These are phyloP conservation scores for Pteronotus mesoamericanus DNA, from an alignment of 2,797 vertebrate genomes.

Conservation along the genomic window DNA sequence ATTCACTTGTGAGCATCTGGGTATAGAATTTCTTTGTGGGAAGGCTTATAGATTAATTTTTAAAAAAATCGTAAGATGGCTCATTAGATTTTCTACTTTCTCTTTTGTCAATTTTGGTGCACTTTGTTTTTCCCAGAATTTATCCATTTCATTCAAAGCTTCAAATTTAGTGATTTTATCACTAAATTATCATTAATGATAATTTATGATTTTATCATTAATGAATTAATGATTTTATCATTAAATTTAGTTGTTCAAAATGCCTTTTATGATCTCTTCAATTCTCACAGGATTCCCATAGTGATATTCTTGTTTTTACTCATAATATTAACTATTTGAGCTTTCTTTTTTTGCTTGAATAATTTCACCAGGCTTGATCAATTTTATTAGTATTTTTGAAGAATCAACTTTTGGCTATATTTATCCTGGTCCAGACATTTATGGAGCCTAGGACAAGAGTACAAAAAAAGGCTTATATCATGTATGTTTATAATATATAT, in stretches of 20 bases:
- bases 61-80: neutral
- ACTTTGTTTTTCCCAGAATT: neutral
- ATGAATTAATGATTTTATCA: too few species aligned
- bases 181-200: too few species aligned
- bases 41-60: neutral
- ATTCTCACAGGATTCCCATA: neutral
- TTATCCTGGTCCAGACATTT: neutral
- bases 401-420: neutral
- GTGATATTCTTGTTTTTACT: neutral
- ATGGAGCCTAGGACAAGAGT: neutral
- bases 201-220: too few species aligned
- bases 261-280: neutral
- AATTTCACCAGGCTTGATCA: neutral
- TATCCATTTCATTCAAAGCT: neutral
- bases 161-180: neutral
- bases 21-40: neutral
- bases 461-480: neutral
- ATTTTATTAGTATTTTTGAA: slow-evolving; percentile 25
- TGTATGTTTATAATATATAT: neutral
- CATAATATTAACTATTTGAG: neutral
- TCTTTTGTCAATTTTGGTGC: neutral
- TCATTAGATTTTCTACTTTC: neutral
- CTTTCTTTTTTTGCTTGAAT: neutral
- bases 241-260: neutral
- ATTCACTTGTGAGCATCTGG: neutral